Evolutionary conservation across 2,113 vertebrate genomes (phyloP).

Genomic region (Trogon melanurus): DNA sequence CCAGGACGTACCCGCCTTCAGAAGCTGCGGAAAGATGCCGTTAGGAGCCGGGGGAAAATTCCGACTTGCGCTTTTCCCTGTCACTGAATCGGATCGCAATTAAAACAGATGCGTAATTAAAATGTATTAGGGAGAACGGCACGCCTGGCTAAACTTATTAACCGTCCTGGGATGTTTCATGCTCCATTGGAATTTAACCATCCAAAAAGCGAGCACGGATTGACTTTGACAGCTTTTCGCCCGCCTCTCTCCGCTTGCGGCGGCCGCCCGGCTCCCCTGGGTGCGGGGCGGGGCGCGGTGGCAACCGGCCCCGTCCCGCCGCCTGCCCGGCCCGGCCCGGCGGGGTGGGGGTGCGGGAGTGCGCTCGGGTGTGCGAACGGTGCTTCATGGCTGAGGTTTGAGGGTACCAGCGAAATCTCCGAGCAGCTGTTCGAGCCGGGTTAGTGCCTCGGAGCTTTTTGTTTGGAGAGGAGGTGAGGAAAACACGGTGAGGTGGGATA

Average conservation of each 20-base stretch:
- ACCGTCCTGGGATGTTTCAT: conserved; percentile 76
- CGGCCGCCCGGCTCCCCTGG: conserved; percentile 58
- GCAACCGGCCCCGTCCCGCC: not conserved
- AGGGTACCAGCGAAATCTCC: not conserved
- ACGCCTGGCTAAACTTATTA: conserved; percentile 80
- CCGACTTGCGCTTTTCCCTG: conserved; percentile 68
- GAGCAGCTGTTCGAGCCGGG: not conserved
- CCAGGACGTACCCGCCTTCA: conserved; percentile 43
- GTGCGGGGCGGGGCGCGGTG: conserved; percentile 17
- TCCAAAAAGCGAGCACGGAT: conserved; percentile 80
- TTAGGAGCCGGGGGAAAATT: conserved; percentile 49
- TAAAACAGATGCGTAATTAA: conserved; percentile 82
- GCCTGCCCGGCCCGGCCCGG: not conserved
- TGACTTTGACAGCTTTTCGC: conserved; percentile 77
- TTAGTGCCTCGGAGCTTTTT: not conserved
- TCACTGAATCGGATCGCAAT: conserved; percentile 76
- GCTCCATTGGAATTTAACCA: conserved; percentile 79
- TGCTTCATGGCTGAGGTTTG: not conserved
- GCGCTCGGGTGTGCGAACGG: not conserved
- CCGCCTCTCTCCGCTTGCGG: conserved; percentile 46
- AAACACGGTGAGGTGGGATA: not conserved
- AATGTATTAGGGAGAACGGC: conserved; percentile 74
- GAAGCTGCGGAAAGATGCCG: conserved; percentile 58
- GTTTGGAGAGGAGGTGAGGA: not conserved
- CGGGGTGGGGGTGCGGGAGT: not conserved